Percentiles rank a stretch among this genome's conserved stretches.
Conservation (phyloP, 2,113 vertebrate genomes). For the Chauna torquata region DNA sequence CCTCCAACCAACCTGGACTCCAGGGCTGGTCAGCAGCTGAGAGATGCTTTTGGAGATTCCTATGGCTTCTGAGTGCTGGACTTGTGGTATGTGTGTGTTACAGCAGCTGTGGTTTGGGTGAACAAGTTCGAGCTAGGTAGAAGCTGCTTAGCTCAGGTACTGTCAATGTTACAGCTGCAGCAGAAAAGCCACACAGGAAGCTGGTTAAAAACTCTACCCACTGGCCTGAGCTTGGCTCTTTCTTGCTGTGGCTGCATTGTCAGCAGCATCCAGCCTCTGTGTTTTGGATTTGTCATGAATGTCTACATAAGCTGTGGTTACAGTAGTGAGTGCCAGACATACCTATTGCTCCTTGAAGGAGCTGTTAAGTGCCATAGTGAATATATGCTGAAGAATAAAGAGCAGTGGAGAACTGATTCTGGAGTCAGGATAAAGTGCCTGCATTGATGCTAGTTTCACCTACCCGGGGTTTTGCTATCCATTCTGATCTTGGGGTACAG, state of each 20-base stretch:
- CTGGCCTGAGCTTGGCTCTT: not conserved
- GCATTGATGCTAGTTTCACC: not conserved
- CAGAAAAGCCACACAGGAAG: not conserved
- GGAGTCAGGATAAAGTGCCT: not conserved
- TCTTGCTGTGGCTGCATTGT: not conserved
- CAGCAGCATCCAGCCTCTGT: not conserved
- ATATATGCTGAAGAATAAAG: not conserved
- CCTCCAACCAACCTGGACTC: not conserved
- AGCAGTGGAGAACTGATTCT: not conserved
- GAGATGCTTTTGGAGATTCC: not conserved
- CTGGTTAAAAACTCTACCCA: not conserved
- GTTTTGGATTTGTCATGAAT: not conserved
- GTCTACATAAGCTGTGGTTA: not conserved
- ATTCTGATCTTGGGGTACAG: not conserved
- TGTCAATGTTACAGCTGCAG: not conserved
- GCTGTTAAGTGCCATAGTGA: rapidly evolving
- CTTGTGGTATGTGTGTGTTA: not conserved
- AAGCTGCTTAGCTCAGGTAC: not conserved
- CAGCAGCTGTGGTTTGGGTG: not conserved
- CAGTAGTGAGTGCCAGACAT: not conserved
- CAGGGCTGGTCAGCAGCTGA: not conserved
- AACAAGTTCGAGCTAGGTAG: not conserved
- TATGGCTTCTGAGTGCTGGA: not conserved
- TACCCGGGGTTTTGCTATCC: not conserved
- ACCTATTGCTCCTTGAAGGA: not conserved